These are phyloP conservation scores for Sphenodon punctatus DNA, from an alignment of 2,797 vertebrate genomes.

Conservation along the genomic window DNA sequence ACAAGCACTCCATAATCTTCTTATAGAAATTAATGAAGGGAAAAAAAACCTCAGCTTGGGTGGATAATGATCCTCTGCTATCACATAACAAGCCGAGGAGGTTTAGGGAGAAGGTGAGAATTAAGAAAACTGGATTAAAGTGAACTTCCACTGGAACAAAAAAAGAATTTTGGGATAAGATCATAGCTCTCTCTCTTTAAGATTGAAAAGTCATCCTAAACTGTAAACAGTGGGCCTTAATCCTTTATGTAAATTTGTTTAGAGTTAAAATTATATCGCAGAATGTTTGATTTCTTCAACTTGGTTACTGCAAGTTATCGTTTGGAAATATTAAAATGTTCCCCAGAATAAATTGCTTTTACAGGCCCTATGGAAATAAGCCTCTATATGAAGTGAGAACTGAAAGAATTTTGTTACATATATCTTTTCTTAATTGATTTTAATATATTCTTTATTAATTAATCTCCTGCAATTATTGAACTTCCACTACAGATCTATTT, in stretches of 20 bases:
- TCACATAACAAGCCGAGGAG: constrained; percentile 88
- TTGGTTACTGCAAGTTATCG: constrained; percentile 16
- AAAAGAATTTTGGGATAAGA: constrained; percentile 91
- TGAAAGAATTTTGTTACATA: neutral
- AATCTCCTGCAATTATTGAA: constrained; percentile 62
- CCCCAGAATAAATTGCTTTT: constrained; percentile 5
- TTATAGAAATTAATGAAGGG: constrained; percentile 98
- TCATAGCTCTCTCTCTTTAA: constrained; percentile 83
- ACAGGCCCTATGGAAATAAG: neutral
- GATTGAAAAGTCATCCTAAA: constrained; percentile 84
- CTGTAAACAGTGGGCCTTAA: constrained; percentile 83
- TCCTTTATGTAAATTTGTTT: constrained; percentile 87
- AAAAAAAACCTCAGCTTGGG: constrained; percentile 76
- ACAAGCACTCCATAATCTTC: constrained; percentile 94
- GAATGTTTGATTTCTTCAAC: constrained; percentile 42
- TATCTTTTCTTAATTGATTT: constrained; percentile 35
- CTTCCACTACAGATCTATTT: constrained; percentile 57
- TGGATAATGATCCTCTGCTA: constrained; percentile 79
- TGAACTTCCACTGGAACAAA: constrained; percentile 87
- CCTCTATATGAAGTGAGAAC: constrained; percentile 25
- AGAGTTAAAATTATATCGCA: constrained; percentile 62
- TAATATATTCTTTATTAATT: constrained; percentile 57
- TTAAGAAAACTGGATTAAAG: constrained; percentile 89
- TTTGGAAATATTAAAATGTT: constrained; percentile 36
- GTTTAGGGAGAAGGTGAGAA: constrained; percentile 95